Base-by-base conservation (phyloP, 2,888 invertebrate species). In the Agonopterix arenella region DNA sequence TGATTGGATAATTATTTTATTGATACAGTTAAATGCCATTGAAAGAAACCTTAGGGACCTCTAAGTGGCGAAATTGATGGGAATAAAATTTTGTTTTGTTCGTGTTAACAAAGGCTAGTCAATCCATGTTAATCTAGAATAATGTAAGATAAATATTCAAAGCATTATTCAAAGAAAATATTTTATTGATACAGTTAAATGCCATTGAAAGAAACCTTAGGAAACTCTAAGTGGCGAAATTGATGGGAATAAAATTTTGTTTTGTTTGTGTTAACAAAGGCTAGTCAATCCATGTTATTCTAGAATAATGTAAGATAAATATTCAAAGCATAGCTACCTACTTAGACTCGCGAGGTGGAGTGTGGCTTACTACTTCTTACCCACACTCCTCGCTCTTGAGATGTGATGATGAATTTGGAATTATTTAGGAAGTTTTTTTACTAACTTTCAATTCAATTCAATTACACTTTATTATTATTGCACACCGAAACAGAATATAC, bases 1-100 rank as follows among this genome's bases (percentile, higher is more conserved):
- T 82, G 85, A 88, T 88, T 88, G 88, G 88, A 83, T 86, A 88
- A 88, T 88, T 86, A 83, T 84, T 85, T 83, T 85, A 86, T 86
- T 86, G 86, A 83, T 82, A 82, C 76, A 77, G 74, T 77, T 81
- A 81, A 84, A 80, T 73, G 74, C 65, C 64, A 72, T 78, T 76
- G 73, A 73, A 62, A 72, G 60, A 67, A 70, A 64, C 68, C 61
- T 68, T 64, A 62, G 63, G 66, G 70, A 59, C 43, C 8, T 56
- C 59, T 56, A 56, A 62, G 64, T 66, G 62, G 70, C 70, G 69
- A 66, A 64, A 70, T 74, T 73, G 68, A 66, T 67, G 61, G 56
- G 53, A 60, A 47, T 28, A n/a, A 11, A 16, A 36, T 45, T 11
- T 40, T 40, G 2, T 40, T 18, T 45, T 46, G 38, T 37, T 37